These are phyloP conservation scores for Batillaria attramentaria DNA, from an alignment of 1,140 invertebrate species.

Conservation along the genomic window DNA sequence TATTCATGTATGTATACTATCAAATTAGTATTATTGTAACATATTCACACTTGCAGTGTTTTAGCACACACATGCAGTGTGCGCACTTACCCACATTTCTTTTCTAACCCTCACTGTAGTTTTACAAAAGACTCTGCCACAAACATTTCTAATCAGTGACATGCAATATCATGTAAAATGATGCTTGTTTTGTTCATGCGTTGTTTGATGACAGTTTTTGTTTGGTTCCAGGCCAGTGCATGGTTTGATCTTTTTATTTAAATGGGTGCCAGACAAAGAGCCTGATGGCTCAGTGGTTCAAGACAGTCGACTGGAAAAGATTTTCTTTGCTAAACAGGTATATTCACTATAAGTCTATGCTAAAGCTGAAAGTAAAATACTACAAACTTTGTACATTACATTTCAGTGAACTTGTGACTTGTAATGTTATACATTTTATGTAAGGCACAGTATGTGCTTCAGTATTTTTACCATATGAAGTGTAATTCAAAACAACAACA, in stretches of 20 bases:
- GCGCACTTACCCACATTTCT: no score
- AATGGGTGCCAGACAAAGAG: conserved; percentile 94
- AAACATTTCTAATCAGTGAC: neutral
- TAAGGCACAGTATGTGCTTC: no score
- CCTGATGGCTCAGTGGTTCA: conserved; percentile 86
- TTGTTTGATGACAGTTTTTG: neutral
- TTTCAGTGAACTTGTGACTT: neutral
- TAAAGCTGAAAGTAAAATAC: neutral
- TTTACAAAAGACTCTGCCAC: neutral
- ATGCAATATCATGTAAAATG: neutral
- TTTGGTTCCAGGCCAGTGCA: conserved; percentile 86
- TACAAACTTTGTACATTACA: neutral
- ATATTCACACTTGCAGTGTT: no score
- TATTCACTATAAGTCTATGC: neutral
- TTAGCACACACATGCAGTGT: no score
- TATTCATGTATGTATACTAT: neutral
- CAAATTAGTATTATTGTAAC: neutral
- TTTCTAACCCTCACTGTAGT: neutral
- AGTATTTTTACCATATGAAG: no score
- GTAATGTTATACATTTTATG: neutral
- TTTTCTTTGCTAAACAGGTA: conserved; percentile 99
- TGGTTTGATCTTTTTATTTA: conserved; percentile 98
- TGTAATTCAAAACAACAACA: no score
- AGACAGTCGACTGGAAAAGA: conserved; percentile 85
- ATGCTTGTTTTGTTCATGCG: neutral